These are phyloP conservation scores for Scaeva pyrastri DNA, from an alignment of 2,888 invertebrate genomes.

Conservation along the genomic window DNA sequence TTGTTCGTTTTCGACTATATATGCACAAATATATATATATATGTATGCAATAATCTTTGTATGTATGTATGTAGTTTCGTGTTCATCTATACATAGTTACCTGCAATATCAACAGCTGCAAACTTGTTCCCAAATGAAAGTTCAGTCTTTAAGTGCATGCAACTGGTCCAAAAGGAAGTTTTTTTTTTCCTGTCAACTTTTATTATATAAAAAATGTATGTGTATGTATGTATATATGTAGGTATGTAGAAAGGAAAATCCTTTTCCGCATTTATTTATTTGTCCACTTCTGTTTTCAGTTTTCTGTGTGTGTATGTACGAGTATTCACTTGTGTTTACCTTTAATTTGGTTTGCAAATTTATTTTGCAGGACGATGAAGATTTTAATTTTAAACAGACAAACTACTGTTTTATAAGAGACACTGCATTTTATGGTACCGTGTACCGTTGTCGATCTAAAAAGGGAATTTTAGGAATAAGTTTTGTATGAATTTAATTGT, in stretches of 20 bases:
- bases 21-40: background rate
- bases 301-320: conserved; percentile 27
- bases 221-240: too few relatives aligned
- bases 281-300: conserved; percentile 8
- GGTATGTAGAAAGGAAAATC: conserved; percentile 1
- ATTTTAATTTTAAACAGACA: conserved; percentile 48
- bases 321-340: conserved; percentile 56
- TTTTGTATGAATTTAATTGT: conserved; percentile 32
- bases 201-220: background rate
- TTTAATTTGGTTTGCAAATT: conserved; percentile 75
- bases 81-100: background rate
- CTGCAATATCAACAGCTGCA: conserved; percentile 57
- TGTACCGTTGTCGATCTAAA: conserved; percentile 36
- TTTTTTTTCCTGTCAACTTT: conserved; percentile 14
- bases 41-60: conserved; percentile 12
- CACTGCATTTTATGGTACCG: conserved; percentile 38
- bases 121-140: conserved; percentile 38
- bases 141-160: conserved; percentile 58
- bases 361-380: conserved; percentile 60
- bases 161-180: conserved; percentile 47
- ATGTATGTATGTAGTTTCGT: background rate
- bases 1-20: conserved; percentile 1
- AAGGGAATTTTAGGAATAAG: conserved; percentile 8
- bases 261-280: conserved; percentile 56
- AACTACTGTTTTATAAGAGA: conserved; percentile 3